Base-by-base conservation (phyloP, 30 jellyfish, hydroid and myxozoan species). In the Clytia hemisphaerica region DNA sequence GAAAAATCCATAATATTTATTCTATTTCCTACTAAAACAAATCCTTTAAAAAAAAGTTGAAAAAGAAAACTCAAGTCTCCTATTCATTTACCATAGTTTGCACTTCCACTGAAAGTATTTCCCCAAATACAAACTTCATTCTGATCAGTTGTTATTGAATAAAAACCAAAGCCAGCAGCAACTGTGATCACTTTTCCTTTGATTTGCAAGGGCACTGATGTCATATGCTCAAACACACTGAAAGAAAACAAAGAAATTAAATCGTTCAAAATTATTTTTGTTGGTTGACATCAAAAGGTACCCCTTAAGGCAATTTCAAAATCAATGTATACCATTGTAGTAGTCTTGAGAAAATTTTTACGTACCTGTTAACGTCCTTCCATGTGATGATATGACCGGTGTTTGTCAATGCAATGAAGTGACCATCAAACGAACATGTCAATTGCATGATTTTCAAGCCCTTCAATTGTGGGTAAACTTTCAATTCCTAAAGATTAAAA, bases 391-490 rank as follows among this genome's bases (percentile, higher is more conserved):
- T 80, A 35, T 62, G 89, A 37, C 84, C 84, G 25, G 47, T 30
- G 5, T 77, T 47, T 2, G 82, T 65, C 70, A 84, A 55, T 0
- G 93, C 95, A 55, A 84, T 82, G 60, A 58, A 84, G 53, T 84
- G 93, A n/a, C 84, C 83, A 60, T 82, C 93, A 21, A 69, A 79
- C 54, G 87, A 61, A 61, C 89, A 76, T 6, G 89, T 26, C 15
- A 69, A 7, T 16, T 45, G 63, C 25, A 69, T 32, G 0, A 69
- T 47, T 15, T 44, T 53, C 33, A 69, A 45, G 27, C 27, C 16
- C 50, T 42, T 54, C 10, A 69, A 33, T 65, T 65, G 71, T 32
- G 31, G 15, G 53, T 69, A 69, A 2, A 28, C 40, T 75, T 19
- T 88, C 78, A 12, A 77, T 61, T 58, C 51, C 81, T 71, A 67